phyloP scores from a whole-genome alignment of 1,140 invertebrate species.

The Drosophila lowei region DNA sequence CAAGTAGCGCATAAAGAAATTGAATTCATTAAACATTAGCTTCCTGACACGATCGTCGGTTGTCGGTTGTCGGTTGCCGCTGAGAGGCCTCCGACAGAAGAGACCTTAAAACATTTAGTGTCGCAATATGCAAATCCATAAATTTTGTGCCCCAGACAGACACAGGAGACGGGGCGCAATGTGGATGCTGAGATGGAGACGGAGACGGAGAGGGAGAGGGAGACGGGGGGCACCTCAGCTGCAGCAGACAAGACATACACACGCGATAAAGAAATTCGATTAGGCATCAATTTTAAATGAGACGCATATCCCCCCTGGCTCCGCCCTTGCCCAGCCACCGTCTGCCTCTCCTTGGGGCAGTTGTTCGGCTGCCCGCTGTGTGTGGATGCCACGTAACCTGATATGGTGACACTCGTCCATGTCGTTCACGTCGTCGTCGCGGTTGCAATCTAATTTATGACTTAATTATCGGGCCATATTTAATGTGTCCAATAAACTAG shows the following conservation, averaged over 20 bases:
- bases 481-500: slow-evolving; percentile 83
- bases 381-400: slow-evolving; percentile 77
- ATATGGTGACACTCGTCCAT: slow-evolving; percentile 78
- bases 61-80: neutral
- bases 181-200: slow-evolving; percentile 6
- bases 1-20: slow-evolving; percentile 80
- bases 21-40: slow-evolving; percentile 82
- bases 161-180: slow-evolving; percentile 2
- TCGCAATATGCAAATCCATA: slow-evolving; percentile 78
- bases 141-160: slow-evolving; percentile 55
- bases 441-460: slow-evolving; percentile 83
- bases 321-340: neutral
- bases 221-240: neutral
- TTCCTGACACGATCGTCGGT: slow-evolving; percentile 70
- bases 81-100: slow-evolving; percentile 1
- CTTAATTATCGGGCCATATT: slow-evolving; percentile 83
- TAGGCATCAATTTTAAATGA: slow-evolving; percentile 82
- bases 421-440: slow-evolving; percentile 60
- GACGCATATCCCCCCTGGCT: slow-evolving; percentile 59
- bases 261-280: slow-evolving; percentile 82
- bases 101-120: slow-evolving; percentile 76
- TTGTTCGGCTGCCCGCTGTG: slow-evolving; percentile 59
- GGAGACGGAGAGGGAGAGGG: neutral
- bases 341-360: slow-evolving; percentile 1
- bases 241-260: slow-evolving; percentile 70